phyloP scores from a whole-genome alignment of 2,113 vertebrate species.

The Dicerorhinus sumatrensis region DNA sequence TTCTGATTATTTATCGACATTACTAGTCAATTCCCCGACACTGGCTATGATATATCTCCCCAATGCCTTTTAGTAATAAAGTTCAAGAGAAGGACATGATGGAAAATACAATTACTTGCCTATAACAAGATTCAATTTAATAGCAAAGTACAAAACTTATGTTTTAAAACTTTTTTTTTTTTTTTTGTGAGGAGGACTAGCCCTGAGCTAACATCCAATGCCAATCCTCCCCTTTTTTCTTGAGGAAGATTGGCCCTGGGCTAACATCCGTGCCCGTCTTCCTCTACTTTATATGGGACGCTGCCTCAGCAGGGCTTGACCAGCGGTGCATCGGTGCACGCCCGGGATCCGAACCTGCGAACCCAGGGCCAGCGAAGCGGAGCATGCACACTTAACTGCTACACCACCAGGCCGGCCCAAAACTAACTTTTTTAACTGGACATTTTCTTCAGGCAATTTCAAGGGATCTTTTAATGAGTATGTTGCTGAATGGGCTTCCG shows the following conservation, averaged over 20 bases:
- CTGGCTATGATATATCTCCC: background rate
- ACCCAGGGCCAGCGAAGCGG: no score
- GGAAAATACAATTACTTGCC: background rate
- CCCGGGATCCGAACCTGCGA: no score
- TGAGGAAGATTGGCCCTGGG: no score
- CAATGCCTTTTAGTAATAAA: constrained; percentile 16
- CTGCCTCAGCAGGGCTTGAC: no score
- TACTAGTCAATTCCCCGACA: background rate
- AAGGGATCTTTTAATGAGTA: constrained; percentile 4
- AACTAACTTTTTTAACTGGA: background rate
- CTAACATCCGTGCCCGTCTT: no score
- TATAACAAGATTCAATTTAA: constrained; percentile 33
- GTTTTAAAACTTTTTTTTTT: background rate
- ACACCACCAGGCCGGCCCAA: background rate
- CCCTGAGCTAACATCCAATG: no score
- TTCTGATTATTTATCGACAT: background rate
- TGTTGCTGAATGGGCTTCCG: constrained; percentile 17
- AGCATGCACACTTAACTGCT: no score
- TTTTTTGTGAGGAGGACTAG: no score
- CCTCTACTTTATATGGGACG: no score
- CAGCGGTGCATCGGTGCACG: no score
- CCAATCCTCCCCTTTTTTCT: no score
- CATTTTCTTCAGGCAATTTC: constrained; percentile 14
- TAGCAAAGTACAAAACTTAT: background rate
- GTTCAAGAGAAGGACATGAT: background rate